These are phyloP conservation scores for Macrotis lagotis DNA, from an alignment of 2,113 vertebrate genomes.

Conservation along the genomic window DNA sequence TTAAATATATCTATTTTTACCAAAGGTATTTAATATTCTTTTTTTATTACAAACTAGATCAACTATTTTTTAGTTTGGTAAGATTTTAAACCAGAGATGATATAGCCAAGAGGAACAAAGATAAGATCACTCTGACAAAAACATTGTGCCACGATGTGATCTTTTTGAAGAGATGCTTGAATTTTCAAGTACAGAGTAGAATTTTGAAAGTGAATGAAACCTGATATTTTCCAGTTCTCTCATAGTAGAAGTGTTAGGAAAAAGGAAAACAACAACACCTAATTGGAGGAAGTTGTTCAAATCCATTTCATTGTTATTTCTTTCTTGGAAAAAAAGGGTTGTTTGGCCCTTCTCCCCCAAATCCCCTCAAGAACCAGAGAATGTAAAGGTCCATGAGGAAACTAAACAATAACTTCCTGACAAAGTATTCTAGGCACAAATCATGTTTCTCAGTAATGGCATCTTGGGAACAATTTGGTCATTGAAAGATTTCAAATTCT, in stretches of 20 bases:
- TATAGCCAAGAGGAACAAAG: conserved; percentile 70
- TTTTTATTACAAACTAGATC: conserved; percentile 85
- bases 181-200: conserved; percentile 61
- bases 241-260: conserved; percentile 57
- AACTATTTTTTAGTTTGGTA: conserved; percentile 86
- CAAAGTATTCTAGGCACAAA: conserved; percentile 32
- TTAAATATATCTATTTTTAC: conserved; percentile 92
- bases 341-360: background rate
- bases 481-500: conserved; percentile 53
- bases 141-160: conserved; percentile 78
- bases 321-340: background rate
- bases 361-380: conserved; percentile 57
- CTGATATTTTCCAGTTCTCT: conserved; percentile 45
- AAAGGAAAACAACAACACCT: background rate
- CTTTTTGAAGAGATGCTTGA: conserved; percentile 66
- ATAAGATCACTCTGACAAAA: conserved; percentile 76
- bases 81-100: conserved; percentile 81
- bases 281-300: conserved; percentile 41
- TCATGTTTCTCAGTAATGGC: conserved; percentile 44
- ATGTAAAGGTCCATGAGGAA: conserved; percentile 42
- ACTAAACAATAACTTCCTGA: conserved; percentile 12
- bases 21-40: conserved; percentile 93
- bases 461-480: background rate
- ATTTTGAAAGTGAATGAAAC: conserved; percentile 62
- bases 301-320: conserved; percentile 34